phyloP scores from a whole-genome alignment of 2,113 vertebrate species.

The Ageneiosus marmoratus region DNA sequence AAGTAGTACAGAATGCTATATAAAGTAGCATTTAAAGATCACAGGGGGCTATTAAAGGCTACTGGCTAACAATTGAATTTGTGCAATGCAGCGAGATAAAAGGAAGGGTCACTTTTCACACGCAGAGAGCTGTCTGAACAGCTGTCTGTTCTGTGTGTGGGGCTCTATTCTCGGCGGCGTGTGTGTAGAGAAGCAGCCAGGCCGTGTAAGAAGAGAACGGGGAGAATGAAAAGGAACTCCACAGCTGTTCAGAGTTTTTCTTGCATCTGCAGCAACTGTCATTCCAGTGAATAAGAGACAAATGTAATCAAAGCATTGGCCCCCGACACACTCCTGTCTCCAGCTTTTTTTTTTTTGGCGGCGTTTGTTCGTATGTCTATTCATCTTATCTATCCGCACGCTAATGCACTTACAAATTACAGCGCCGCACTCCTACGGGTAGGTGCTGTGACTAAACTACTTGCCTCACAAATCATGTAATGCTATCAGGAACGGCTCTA shows the following conservation, averaged over 20 bases:
- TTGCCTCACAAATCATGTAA: constrained; percentile 12
- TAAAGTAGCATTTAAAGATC: constrained; percentile 23
- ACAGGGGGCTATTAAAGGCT: constrained; percentile 26
- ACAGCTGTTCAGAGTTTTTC: constrained; percentile 73
- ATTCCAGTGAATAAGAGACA: constrained; percentile 62
- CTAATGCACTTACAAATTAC: constrained; percentile 33
- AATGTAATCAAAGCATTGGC: constrained; percentile 65
- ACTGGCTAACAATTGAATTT: constrained; percentile 22
- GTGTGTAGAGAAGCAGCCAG: constrained; percentile 58
- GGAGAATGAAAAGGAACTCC: constrained; percentile 45
- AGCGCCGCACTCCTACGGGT: neutral
- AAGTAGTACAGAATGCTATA: constrained; percentile 11
- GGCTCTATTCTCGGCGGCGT: constrained; percentile 31
- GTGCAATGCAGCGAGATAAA: constrained; percentile 27
- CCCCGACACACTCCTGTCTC: constrained; percentile 62
- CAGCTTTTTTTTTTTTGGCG: constrained; percentile 37
- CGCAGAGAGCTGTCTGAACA: constrained; percentile 38
- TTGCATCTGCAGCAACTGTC: constrained; percentile 74
- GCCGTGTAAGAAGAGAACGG: constrained; percentile 68
- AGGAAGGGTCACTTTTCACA: constrained; percentile 32
- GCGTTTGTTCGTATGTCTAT: neutral
- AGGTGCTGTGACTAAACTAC: neutral
- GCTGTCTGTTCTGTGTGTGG: constrained; percentile 21
- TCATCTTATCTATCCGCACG: neutral
- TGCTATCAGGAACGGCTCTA: constrained; percentile 6